A percentile compares a stretch with the other conserved stretches of the same genome.
Evolutionary conservation across 2,113 vertebrate genomes (phyloP).

Genomic region (Myrmecobius fasciatus): DNA sequence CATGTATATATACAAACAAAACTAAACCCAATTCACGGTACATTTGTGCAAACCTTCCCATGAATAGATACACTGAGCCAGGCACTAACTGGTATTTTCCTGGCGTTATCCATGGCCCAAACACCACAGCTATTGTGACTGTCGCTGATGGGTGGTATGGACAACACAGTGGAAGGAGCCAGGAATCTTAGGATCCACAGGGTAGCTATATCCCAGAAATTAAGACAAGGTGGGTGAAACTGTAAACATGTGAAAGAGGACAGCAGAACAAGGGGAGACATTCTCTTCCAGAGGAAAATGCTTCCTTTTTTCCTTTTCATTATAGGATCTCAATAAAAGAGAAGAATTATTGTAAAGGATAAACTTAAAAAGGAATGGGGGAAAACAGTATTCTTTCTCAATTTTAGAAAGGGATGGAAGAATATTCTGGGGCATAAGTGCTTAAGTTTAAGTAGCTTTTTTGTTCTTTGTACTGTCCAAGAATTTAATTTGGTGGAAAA

Average conservation of each 20-base stretch:
- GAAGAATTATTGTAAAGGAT: not conserved
- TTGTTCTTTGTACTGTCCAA: not conserved
- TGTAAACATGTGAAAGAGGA: not conserved
- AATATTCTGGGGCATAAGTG: not conserved
- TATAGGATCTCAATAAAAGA: slow-evolving; percentile 20
- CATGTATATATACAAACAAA: slow-evolving; percentile 37
- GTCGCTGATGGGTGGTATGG: not conserved
- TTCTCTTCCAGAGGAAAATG: not conserved
- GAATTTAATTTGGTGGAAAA: not conserved
- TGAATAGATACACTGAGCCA: not conserved
- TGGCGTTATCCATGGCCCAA: slow-evolving; percentile 21
- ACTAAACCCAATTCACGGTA: slow-evolving; percentile 25
- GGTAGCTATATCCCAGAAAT: slow-evolving; percentile 47
- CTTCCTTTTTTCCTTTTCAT: slow-evolving; percentile 34
- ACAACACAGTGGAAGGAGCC: slow-evolving; percentile 51
- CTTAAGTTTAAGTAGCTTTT: not conserved
- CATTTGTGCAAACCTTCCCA: slow-evolving; percentile 23
- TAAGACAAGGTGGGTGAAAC: slow-evolving; percentile 55
- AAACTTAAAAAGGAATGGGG: slow-evolving; percentile 21
- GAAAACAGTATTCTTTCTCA: not conserved
- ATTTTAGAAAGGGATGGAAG: not conserved
- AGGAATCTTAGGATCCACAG: slow-evolving; percentile 28
- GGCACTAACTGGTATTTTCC: slow-evolving; percentile 35
- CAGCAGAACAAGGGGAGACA: not conserved
- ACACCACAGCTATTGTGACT: slow-evolving; percentile 38